Percentiles rank a stretch among this genome's conserved stretches.
Conservation (phyloP, 2,888 invertebrate genomes). For the Tetranychus truncatus region DNA sequence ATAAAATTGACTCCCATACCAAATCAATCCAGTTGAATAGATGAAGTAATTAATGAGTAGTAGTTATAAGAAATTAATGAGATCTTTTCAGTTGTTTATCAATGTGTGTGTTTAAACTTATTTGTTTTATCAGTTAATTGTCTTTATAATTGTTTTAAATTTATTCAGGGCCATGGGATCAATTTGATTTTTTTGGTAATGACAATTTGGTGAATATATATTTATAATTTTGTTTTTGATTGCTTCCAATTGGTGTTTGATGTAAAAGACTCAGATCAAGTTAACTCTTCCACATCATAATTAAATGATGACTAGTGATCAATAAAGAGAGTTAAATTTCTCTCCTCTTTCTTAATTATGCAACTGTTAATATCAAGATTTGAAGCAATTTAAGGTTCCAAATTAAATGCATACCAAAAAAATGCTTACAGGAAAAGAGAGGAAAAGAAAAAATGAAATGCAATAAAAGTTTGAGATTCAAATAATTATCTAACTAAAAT, state of each 20-base stretch:
- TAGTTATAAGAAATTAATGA: not conserved
- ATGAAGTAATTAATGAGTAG: not conserved
- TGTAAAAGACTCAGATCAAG: not conserved
- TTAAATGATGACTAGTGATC: not conserved
- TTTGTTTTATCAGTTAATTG: not conserved
- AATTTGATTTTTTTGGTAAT: not conserved
- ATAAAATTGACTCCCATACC: not conserved
- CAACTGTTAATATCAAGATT: no score
- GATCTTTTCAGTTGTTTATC: not conserved
- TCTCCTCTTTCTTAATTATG: not conserved
- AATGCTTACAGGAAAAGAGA: no score
- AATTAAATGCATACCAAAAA: no score
- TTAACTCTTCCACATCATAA: not conserved
- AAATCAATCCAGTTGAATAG: not conserved
- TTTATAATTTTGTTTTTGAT: not conserved
- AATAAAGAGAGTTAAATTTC: not conserved
- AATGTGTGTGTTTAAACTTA: not conserved
- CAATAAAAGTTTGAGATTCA: no score
- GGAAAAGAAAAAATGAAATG: no score
- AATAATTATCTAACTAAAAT: no score
- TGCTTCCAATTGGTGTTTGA: not conserved
- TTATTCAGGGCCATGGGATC: not conserved
- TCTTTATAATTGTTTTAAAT: not conserved
- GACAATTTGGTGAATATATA: not conserved
- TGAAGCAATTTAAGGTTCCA: no score